These are phyloP conservation scores for Phataginus tetradactyla DNA, from an alignment of 2,797 vertebrate species.

Conservation along the genomic window DNA sequence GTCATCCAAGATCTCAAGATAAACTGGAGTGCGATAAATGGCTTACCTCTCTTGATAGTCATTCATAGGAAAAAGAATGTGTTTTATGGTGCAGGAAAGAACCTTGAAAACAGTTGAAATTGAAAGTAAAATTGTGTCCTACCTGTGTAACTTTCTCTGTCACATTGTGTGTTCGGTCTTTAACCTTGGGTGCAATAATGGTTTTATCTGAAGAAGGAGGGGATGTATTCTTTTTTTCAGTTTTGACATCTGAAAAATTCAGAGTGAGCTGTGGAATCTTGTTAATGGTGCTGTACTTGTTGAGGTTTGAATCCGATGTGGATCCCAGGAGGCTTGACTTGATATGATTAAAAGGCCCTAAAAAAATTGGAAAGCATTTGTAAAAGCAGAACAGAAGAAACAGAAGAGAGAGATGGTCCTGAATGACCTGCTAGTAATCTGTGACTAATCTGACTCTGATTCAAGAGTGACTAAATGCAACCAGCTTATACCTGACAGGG, in stretches of 20 bases:
- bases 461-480: background rate
- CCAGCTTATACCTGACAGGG: background rate
- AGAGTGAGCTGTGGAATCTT: constrained; percentile 98
- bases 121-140: constrained; percentile 74
- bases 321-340: constrained; percentile 98
- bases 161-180: constrained; percentile 99
- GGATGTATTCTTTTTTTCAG: constrained; percentile 95
- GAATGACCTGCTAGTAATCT: constrained; percentile 32
- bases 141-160: constrained; percentile 99
- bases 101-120: background rate
- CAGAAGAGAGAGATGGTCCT: constrained; percentile 26
- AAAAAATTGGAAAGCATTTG: constrained; percentile 79
- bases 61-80: background rate
- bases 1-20: background rate
- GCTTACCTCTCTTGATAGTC: background rate
- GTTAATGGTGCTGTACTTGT: constrained; percentile 99
- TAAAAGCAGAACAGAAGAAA: constrained; percentile 71
- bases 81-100: background rate
- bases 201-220: constrained; percentile 96
- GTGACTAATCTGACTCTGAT: constrained; percentile 4
- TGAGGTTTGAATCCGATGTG: constrained; percentile 99
- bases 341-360: constrained; percentile 98
- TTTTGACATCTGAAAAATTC: constrained; percentile 96
- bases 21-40: constrained; percentile 43
- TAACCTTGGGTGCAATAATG: constrained; percentile 99